These are phyloP conservation scores for Musca vetustissima DNA, from an alignment of 1,140 invertebrate species.

Conservation along the genomic window DNA sequence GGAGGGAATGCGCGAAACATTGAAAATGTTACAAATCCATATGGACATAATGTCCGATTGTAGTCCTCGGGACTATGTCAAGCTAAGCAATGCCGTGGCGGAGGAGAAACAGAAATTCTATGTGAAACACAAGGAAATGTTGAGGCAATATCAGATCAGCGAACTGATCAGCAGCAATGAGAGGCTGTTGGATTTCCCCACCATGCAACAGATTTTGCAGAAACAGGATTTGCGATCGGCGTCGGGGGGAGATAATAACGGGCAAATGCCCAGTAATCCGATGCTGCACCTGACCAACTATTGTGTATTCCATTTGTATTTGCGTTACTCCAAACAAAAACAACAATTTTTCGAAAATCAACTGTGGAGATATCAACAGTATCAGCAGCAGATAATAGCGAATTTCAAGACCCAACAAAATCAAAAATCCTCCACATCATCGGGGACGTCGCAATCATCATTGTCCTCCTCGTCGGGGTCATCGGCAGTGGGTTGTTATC, in stretches of 20 bases:
- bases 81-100: slow-evolving; percentile 60
- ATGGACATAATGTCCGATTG: slow-evolving; percentile 59
- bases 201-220: slow-evolving; percentile 61
- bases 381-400: slow-evolving; percentile 24
- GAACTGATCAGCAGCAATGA: slow-evolving; percentile 68
- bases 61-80: slow-evolving; percentile 61
- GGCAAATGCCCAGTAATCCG: slow-evolving; percentile 59
- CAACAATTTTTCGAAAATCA: slow-evolving; percentile 51
- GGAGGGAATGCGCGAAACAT: slow-evolving; percentile 64
- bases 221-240: background rate
- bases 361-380: slow-evolving; percentile 29
- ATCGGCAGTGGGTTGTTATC: background rate
- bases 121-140: slow-evolving; percentile 70
- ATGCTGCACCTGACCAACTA: slow-evolving; percentile 73
- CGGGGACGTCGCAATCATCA: background rate
- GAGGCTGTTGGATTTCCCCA: slow-evolving; percentile 66
- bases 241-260: background rate
- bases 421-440: no score
- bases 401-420: background rate
- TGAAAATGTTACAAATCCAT: slow-evolving; percentile 64
- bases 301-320: slow-evolving; percentile 73
- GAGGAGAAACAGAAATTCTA: slow-evolving; percentile 67
- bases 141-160: slow-evolving; percentile 70
- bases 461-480: no score
- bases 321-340: slow-evolving; percentile 62